Percentiles rank a stretch among this genome's conserved stretches.
These are phyloP conservation scores for Andrena camellia DNA, from an alignment of 2,888 invertebrate genomes.

Conservation along the genomic window DNA sequence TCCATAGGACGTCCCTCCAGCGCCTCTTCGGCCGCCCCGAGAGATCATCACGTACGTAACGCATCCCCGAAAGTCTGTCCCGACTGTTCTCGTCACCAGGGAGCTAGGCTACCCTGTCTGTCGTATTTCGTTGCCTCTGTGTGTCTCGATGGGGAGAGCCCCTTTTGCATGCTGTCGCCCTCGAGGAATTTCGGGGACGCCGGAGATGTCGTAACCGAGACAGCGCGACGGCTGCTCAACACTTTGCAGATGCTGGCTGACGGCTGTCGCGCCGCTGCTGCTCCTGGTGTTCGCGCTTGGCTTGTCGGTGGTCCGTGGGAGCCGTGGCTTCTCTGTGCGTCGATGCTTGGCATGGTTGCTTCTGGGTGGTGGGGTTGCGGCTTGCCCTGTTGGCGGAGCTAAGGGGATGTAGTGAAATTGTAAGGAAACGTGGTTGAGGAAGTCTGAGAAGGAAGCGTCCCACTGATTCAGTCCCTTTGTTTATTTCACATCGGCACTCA, in stretches of 20 bases:
- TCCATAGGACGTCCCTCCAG: slow-evolving; percentile 17
- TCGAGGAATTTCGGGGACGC: slow-evolving; percentile 13
- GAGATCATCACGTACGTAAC: slow-evolving; percentile 38
- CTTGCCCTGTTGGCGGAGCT: no score
- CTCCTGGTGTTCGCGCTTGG: not conserved
- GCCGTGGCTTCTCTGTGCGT: not conserved
- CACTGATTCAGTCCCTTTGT: no score
- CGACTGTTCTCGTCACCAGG: not conserved
- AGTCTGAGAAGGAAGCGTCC: no score
- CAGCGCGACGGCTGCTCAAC: not conserved
- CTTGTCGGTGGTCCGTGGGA: not conserved
- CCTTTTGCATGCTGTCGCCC: slow-evolving; percentile 6
- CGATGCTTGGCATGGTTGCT: not conserved
- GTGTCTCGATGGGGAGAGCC: not conserved
- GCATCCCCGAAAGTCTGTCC: slow-evolving; percentile 9
- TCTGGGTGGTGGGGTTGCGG: not conserved
- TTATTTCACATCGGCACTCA: no score
- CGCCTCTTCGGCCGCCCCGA: slow-evolving; percentile 24
- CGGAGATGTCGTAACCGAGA: not conserved
- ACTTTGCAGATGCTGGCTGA: not conserved
- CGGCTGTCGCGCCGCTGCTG: not conserved
- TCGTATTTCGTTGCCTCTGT: not conserved
- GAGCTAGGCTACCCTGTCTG: not conserved
- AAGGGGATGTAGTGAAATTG: no score
- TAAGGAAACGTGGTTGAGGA: no score